These are phyloP conservation scores for Austrolebias charrua DNA, from an alignment of 2,797 vertebrate genomes.

Conservation along the genomic window DNA sequence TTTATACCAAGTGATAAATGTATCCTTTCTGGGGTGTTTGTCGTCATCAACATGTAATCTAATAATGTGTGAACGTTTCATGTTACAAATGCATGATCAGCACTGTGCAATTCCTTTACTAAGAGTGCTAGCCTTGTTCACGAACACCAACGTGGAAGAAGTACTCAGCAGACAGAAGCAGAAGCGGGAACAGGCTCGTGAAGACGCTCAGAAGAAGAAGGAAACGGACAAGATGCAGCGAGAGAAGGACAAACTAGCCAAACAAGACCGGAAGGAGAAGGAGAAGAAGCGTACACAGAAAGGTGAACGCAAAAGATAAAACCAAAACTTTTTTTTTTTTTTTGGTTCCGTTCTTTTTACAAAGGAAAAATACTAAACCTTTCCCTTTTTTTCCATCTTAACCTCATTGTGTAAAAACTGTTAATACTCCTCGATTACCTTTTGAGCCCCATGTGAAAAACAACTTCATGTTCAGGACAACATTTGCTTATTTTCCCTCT, in stretches of 20 bases:
- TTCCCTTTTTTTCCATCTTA: constrained; percentile 31
- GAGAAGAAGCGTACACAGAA: constrained; percentile 99
- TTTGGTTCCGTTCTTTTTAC: no score
- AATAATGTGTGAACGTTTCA: background rate
- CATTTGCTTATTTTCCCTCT: background rate
- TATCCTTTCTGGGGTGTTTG: constrained; percentile 93
- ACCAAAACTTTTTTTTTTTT: constrained; percentile 19
- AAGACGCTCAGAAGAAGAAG: constrained; percentile 93
- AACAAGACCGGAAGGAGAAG: constrained; percentile 95
- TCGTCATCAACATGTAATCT: no score
- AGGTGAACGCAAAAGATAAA: constrained; percentile 95
- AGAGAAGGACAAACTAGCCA: constrained; percentile 93
- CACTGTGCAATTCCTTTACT: constrained; percentile 79
- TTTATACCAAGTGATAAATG: constrained; percentile 82
- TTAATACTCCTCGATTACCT: constrained; percentile 13
- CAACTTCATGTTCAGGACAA: constrained; percentile 2
- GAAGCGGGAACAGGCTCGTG: constrained; percentile 89
- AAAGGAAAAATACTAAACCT: constrained; percentile 8
- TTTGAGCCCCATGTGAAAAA: constrained; percentile 7
- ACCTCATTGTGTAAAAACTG: constrained; percentile 12
- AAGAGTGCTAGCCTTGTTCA: constrained; percentile 84
- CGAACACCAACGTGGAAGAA: constrained; percentile 93
- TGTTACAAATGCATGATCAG: background rate
- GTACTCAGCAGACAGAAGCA: constrained; percentile 87
- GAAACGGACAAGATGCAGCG: constrained; percentile 94